Evolutionary conservation across 2,888 invertebrate genomes (phyloP), one percentile per base, ranked within the genome.

Genomic region (Orthosia incerta): DNA sequence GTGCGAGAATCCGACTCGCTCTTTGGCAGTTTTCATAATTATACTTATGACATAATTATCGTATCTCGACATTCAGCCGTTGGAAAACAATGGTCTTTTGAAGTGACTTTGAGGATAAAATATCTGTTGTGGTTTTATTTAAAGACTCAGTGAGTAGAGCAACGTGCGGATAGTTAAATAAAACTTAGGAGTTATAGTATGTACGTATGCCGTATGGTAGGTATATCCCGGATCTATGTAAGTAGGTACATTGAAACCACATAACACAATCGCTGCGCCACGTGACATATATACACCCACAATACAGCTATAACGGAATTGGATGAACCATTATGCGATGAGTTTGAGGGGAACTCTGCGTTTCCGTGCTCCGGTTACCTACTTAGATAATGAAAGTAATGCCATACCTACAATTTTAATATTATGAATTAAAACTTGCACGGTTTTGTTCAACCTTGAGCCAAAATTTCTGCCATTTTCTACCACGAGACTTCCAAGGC

Each of bases 351-450:
- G 45, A 74, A 48, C 15, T 13, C 13, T 9, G 46, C 13, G 9
- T 57, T 78, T 48, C 45, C 23, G 31, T 39, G 15, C n/a, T 71
- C 56, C 62, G n/a, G 46, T 48, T 56, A 56, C 50, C 46, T 57
- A 71, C 50, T 78, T 78, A 71, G 9, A 62, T 79, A 51, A 79
- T 59, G 57, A 20, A 51, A 23, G 46, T 55, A 74, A 55, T 51
- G 45, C 3, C 9, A 45, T 39, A 46, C 9, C 45, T 39, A 51
- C 23, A 60, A 46, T 69, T 39, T 23, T 20, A 77, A 75, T 61
- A 50, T n/a, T 39, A 51, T 48, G 16, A 46, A 59, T 15, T 18
- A 9, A 39, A 16, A 23, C 31, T 26, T 13, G 23, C 13, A 51
- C 18, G 57, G 20, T 56, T 31, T 4, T 39, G 0, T 77, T 62